Base-by-base conservation (phyloP, 2,797 vertebrate genomes). In the Carapus acus region DNA sequence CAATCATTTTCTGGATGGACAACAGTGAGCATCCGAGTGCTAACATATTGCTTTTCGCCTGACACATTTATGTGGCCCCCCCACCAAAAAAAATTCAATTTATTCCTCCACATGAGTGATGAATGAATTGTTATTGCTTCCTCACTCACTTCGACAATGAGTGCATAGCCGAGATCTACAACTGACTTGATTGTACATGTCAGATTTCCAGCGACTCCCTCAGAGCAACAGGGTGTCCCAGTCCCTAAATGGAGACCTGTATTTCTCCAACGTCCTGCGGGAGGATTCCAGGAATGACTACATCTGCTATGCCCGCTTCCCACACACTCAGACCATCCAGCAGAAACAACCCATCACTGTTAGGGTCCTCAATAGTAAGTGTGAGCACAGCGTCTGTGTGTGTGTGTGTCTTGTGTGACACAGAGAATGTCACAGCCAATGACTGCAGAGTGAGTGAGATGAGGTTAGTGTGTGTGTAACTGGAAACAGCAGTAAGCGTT, bases 1-100 rank as follows among this genome's bases (percentile, higher is more conserved):
- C 96, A 57, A 88, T 97, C 63, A 91, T 98, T 73, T 97, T 99
- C 88, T 99, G 96, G 96, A 99, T 99, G 96, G 93, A 97, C 87
- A 94, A 94, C 22, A 91, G 96, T 99, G 85, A 97, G 93, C 76
- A 7, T n/a, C n/a, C n/a, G n/a, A n/a, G n/a, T n/a, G n/a, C n/a
- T n/a, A n/a, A n/a, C n/a, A n/a, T n/a, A n/a, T n/a, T n/a, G n/a
- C n/a, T n/a, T n/a, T n/a, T n/a, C n/a, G n/a, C n/a, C n/a, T 27
- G 4, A 27, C 24, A 27, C 24, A 27, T 27, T 27, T 27, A n/a
- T n/a, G n/a, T n/a, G n/a, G n/a, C n/a, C n/a, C n/a, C n/a, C n/a
- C n/a, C n/a, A n/a, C n/a, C n/a, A n/a, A n/a, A n/a, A n/a, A n/a
- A n/a, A n/a, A n/a, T n/a, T n/a, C n/a, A n/a, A n/a, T n/a, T n/a